Percentiles rank a stretch among this genome's conserved stretches.
phyloP scores from a whole-genome alignment of 1,140 invertebrate genomes.

The Drosophila mauritiana region DNA sequence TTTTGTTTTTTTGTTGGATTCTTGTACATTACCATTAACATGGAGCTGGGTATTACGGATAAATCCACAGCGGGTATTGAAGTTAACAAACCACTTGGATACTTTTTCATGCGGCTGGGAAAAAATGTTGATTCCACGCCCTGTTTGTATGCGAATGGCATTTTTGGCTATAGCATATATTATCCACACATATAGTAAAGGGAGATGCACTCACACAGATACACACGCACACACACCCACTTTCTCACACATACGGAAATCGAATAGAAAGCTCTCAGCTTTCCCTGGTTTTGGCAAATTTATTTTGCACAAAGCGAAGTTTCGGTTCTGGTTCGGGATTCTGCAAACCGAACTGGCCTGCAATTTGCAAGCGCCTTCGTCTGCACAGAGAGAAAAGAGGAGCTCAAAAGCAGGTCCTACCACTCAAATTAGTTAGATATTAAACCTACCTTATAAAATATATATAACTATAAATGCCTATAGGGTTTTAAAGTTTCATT shows the following conservation, averaged over 20 bases:
- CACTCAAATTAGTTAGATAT: background rate
- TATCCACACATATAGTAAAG: slow-evolving; percentile 55
- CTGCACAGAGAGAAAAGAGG: slow-evolving; percentile 1
- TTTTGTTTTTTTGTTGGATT: slow-evolving; percentile 30
- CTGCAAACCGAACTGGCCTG: slow-evolving; percentile 32
- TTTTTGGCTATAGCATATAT: slow-evolving; percentile 69
- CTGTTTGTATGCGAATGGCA: slow-evolving; percentile 73
- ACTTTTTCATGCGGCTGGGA: slow-evolving; percentile 84
- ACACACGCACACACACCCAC: slow-evolving; percentile 3
- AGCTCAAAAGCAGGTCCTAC: background rate
- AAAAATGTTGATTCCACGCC: slow-evolving; percentile 84
- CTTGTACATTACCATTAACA: slow-evolving; percentile 84
- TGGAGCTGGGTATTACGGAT: slow-evolving; percentile 83
- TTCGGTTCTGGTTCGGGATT: slow-evolving; percentile 34
- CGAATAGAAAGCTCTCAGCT: slow-evolving; percentile 47
- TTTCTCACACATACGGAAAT: slow-evolving; percentile 29
- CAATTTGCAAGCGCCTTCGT: slow-evolving; percentile 57
- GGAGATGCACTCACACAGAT: slow-evolving; percentile 48
- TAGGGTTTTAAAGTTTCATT: no score
- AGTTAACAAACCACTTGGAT: slow-evolving; percentile 85
- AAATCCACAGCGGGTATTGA: slow-evolving; percentile 84
- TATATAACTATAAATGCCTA: no score
- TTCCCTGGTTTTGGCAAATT: slow-evolving; percentile 53
- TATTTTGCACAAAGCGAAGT: slow-evolving; percentile 73
- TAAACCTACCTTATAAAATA: background rate